phyloP scores from a whole-genome alignment of 1,140 invertebrate species.

The Brachionus sp. region DNA sequence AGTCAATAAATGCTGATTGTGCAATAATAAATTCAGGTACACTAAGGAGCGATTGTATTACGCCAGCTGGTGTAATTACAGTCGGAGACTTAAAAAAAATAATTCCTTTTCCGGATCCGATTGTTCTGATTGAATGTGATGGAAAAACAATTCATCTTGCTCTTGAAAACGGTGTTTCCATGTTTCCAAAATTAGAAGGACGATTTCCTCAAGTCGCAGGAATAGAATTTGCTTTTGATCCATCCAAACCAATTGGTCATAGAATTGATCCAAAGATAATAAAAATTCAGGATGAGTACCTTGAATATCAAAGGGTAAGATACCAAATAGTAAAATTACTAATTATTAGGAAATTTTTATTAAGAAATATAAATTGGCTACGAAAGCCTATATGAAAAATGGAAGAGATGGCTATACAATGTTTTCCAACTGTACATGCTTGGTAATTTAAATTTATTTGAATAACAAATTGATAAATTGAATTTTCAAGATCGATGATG shows the following conservation, averaged over 20 bases:
- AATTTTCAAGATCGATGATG: neutral
- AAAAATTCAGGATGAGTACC: conserved; percentile 7
- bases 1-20: conserved; percentile 75
- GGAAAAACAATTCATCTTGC: conserved; percentile 55
- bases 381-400: conserved; percentile 29
- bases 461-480: neutral
- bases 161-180: conserved; percentile 74
- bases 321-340: neutral
- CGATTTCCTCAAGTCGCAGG: conserved; percentile 74
- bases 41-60: conserved; percentile 70
- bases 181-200: conserved; percentile 75
- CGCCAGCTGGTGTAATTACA: conserved; percentile 74
- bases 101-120: conserved; percentile 76
- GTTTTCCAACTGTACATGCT: neutral
- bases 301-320: conserved; percentile 17
- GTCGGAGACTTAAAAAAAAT: conserved; percentile 76
- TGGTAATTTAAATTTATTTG: conserved; percentile 8
- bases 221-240: conserved; percentile 78
- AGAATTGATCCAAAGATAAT: neutral
- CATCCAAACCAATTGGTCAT: conserved; percentile 62
- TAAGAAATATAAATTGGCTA: conserved; percentile 37
- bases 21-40: conserved; percentile 83
- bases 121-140: conserved; percentile 66
- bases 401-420: conserved; percentile 41
- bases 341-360: neutral